Base-by-base conservation (phyloP, 2,797 vertebrate genomes). In the Momotus momota region DNA sequence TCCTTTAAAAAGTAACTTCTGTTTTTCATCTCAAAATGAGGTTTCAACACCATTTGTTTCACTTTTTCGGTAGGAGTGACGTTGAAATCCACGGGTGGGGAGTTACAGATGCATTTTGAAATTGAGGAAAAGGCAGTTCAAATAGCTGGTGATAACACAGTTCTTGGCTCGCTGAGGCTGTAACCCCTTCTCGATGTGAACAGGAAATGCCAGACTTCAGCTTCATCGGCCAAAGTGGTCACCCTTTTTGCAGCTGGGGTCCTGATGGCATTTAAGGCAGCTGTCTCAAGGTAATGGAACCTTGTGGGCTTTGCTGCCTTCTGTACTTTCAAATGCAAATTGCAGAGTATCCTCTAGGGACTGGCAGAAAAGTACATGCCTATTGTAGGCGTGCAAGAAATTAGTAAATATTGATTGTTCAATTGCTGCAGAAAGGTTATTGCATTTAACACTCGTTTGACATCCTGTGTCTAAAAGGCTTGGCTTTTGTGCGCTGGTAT, bases 261-360 rank as follows among this genome's bases (percentile, higher is more conserved):
- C 14, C 6, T 12, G 86, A 5, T 69, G 87, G 45, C 45, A 38
- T 65, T 43, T 91, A 41, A 49, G 72, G 70, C 81, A 66, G 62
- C 74, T 85, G 64, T 79, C 71, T 67, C 41, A 18, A 78, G 35
- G 74, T 40, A 31, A 15, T 48, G 38, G 58, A 90, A 88, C 21
- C 35, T 35, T 35, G 0, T 31, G 86, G 83, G 69, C 29, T 88
- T 91, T 90, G 77, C 71, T 60, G 71, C 29, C 55, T 86, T 67
- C 72, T 91, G 46, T 79, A 45, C 70, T 88, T 94, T 88, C 87
- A 79, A 18, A 93, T 93, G 93, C 90, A 93, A 90, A 94, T 81
- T 70, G 58, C 35, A 18, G 33, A 43, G 48, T 23, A 23, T 46
- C n/a, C 87, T 61, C 77, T 20, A 9, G 80, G 77, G 86, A 85